Base-by-base conservation (phyloP, 2,113 vertebrate genomes). In the Aythya baeri region DNA sequence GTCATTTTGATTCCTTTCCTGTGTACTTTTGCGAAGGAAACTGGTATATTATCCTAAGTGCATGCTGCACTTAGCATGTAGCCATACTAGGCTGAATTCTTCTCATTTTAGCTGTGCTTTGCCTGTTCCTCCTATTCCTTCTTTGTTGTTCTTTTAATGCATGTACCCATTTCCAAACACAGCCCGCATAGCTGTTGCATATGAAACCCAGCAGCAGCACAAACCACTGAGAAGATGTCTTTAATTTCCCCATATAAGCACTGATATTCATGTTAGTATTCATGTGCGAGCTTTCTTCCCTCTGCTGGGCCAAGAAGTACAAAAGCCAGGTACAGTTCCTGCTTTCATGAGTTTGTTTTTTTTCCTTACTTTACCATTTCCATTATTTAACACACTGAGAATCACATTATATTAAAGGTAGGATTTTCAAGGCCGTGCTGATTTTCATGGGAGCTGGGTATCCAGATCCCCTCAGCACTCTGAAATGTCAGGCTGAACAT, bases 261-360 rank as follows among this genome's bases (percentile, higher is more conserved):
- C 7, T 23, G 68, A 63, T 36, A 58, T 76, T 49, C 62, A 13
- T 0, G 25, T 41, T 6, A 8, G 34, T 25, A 57, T 86, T 78
- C 73, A 36, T 0, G 4, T 9, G 0, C 50, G 2, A 34, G 87
- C 57, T 77, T 66, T 9, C 46, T 26, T 61, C 36, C 15, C 61
- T 22, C 78, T 13, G 17, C 58, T 70, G 75, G 50, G 58, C 38
- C 29, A 1, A 5, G 29, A 11, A 32, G 36, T 1, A 80, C 63
- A 85, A 83, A 86, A 59, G 27, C 14, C 95, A 95, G 88, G 89
- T 94, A 67, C 50, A 7, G 72, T 6, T 62, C 68, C 52, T 77
- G 55, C 52, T 66, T 75, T 52, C 3, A 0, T 72, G 41, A 65
- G 25, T 15, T 10, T 38, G 13, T 13, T 49, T 67, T 52, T 38